phyloP scores from a whole-genome alignment of 2,113 vertebrate genomes.

The Atractosteus spatula region DNA sequence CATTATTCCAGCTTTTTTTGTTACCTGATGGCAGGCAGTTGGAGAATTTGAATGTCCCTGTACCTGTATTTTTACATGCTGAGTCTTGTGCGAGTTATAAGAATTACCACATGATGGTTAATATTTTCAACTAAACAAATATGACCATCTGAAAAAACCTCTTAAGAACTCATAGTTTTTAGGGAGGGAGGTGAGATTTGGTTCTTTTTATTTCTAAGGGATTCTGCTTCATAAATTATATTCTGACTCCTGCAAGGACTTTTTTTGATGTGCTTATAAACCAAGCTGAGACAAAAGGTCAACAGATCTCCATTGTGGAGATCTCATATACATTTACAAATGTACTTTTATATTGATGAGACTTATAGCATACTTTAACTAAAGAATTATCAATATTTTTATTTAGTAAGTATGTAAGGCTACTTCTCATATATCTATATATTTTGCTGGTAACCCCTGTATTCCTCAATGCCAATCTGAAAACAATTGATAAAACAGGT shows the following conservation, averaged over 20 bases:
- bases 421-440: neutral
- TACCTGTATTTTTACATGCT: too few relatives aligned
- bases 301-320: neutral
- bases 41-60: too few relatives aligned
- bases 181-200: too few relatives aligned
- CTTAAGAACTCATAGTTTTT: too few relatives aligned
- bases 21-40: too few relatives aligned
- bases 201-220: neutral
- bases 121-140: too few relatives aligned
- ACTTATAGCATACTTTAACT: conserved; percentile 10
- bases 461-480: neutral
- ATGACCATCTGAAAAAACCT: too few relatives aligned
- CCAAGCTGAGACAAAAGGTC: neutral
- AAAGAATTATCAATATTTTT: neutral
- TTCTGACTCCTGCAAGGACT: neutral
- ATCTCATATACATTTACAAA: neutral
- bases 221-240: neutral
- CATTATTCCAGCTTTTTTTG: neutral
- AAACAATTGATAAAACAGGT: too few relatives aligned
- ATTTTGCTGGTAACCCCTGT: neutral
- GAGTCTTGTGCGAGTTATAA: too few relatives aligned
- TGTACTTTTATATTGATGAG: conserved; percentile 13
- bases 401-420: neutral
- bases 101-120: too few relatives aligned
- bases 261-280: neutral